These are phyloP conservation scores for Microcebus tavaratra DNA, from an alignment of 2,113 vertebrate species.

Conservation along the genomic window DNA sequence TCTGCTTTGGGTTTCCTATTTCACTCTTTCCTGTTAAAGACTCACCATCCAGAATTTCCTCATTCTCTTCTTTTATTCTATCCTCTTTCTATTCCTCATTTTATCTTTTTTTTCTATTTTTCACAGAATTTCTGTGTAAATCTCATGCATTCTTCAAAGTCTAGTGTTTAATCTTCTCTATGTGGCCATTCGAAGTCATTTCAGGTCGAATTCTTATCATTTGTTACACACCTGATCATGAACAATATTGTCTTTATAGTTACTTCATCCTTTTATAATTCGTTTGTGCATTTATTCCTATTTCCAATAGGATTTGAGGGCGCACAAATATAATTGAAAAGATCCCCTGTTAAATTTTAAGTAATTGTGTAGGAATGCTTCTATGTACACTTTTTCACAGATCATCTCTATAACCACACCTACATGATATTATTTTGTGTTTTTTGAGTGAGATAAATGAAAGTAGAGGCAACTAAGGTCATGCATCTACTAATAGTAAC, in stretches of 20 bases:
- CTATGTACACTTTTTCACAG: background rate
- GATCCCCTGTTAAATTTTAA: background rate
- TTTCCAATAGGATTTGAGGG: background rate
- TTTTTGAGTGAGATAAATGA: background rate
- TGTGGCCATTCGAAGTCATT: background rate
- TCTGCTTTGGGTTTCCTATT: background rate
- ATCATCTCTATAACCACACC: background rate
- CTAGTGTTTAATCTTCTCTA: background rate
- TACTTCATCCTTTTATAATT: background rate
- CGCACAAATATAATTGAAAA: background rate
- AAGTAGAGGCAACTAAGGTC: background rate
- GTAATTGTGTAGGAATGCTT: background rate
- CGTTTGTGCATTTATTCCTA: background rate
- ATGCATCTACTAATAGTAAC: background rate
- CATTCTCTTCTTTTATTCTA: background rate
- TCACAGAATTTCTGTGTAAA: background rate
- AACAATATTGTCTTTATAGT: background rate
- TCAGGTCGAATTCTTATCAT: background rate
- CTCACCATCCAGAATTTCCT: background rate
- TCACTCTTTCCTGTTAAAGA: background rate
- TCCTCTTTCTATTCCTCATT: background rate
- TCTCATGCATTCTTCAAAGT: background rate
- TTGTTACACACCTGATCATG: background rate
- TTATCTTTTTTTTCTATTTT: background rate
- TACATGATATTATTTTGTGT: background rate